Conservation (phyloP, 2,888 invertebrate genomes). For the Exocentrus adspersus region DNA sequence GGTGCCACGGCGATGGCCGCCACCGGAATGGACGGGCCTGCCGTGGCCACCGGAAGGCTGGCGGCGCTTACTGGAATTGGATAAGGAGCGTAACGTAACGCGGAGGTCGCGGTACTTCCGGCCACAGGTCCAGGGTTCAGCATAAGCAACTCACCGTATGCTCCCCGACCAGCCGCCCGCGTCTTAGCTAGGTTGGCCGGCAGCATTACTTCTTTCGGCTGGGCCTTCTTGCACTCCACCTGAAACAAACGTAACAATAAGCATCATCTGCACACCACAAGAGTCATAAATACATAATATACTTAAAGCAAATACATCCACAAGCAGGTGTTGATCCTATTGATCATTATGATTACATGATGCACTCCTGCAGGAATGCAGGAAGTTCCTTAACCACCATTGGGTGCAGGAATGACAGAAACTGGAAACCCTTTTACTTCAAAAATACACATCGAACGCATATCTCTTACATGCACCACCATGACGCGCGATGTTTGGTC, state of each 20-base stretch:
- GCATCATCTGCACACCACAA: too few species aligned
- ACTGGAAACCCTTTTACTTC: too few species aligned
- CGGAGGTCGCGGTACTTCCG: constrained; percentile 62
- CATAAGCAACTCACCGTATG: constrained; percentile 98
- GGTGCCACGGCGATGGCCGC: constrained; percentile 60
- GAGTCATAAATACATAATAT: too few species aligned
- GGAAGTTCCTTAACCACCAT: too few species aligned
- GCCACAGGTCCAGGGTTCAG: constrained; percentile 71
- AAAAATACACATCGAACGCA: too few species aligned
- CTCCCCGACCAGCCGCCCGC: constrained; percentile 93
- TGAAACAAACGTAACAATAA: constrained; percentile 63
- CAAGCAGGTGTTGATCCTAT: too few species aligned
- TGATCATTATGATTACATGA: too few species aligned
- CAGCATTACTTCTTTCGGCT: constrained; percentile 99
- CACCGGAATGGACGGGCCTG: constrained; percentile 54
- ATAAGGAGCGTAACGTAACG: constrained; percentile 73
- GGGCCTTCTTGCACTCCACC: constrained; percentile 99
- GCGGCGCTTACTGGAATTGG: constrained; percentile 61
- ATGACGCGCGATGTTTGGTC: too few species aligned
- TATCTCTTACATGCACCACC: too few species aligned
- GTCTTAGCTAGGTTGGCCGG: constrained; percentile 96
- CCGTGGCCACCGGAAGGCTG: constrained; percentile 47
- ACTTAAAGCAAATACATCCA: too few species aligned
- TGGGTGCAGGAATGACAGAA: too few species aligned
- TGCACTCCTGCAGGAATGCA: too few species aligned